A percentile compares a stretch with the other conserved stretches of the same genome.
These are phyloP conservation scores for Tokudaia muenninki DNA, from an alignment of 2,797 vertebrate species.

Conservation along the genomic window DNA sequence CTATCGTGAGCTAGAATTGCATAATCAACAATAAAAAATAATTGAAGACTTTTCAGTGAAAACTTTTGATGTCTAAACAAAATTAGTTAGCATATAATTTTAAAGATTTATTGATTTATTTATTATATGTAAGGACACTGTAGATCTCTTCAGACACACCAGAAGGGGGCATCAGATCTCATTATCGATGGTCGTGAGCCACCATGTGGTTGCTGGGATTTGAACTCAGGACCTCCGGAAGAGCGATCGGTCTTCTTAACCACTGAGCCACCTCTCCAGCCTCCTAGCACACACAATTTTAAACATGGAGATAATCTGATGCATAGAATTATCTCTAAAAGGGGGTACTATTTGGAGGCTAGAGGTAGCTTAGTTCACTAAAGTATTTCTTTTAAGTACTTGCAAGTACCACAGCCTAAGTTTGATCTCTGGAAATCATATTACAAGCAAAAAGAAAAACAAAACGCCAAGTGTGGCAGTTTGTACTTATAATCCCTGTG, in stretches of 20 bases:
- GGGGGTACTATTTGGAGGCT: background rate
- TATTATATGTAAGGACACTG: no score
- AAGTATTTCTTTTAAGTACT: background rate
- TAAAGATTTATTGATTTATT: no score
- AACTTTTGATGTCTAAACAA: background rate
- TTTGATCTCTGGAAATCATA: background rate
- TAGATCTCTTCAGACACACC: no score
- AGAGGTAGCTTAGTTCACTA: background rate
- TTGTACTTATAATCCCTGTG: background rate
- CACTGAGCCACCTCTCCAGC: no score
- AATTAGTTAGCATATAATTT: background rate
- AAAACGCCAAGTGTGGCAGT: no score
- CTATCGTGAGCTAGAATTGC: background rate
- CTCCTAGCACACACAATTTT: background rate
- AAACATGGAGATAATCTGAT: background rate
- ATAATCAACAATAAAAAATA: background rate
- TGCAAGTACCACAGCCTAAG: background rate
- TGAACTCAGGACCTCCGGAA: no score
- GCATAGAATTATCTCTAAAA: slow-evolving; percentile 31
- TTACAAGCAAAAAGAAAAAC: background rate
- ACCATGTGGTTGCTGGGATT: no score
- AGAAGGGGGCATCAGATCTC: no score
- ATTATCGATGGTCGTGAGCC: no score
- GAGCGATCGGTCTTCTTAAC: no score
- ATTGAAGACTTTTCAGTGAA: slow-evolving; percentile 34